Evolutionary conservation across 2,797 vertebrate species (phyloP).

Genomic region (Xenentodon cancila): DNA sequence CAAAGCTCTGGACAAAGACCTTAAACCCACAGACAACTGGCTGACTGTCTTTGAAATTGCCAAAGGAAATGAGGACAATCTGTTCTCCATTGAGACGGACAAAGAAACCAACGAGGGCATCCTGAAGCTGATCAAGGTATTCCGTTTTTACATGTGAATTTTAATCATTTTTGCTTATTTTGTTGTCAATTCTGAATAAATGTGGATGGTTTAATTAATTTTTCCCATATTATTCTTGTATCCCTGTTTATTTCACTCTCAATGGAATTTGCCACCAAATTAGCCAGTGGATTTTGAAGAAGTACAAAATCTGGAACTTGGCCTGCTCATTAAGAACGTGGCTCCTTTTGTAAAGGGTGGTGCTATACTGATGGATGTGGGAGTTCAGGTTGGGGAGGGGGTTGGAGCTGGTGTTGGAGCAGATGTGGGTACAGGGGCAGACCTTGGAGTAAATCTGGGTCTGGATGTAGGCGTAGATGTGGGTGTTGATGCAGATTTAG

Average conservation of each 20-base stretch:
- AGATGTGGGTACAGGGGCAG: conserved; percentile 52
- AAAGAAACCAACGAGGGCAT: conserved; percentile 89
- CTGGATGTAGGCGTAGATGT: background rate
- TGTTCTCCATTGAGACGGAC: conserved; percentile 90
- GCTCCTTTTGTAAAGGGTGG: conserved; percentile 86
- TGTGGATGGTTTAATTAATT: background rate
- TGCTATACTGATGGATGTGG: conserved; percentile 46
- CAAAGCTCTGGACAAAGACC: conserved; percentile 88
- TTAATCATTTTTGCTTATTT: background rate
- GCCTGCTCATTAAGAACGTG: conserved; percentile 86
- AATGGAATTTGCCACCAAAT: background rate
- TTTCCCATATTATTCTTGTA: too few species aligned
- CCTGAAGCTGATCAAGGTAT: conserved; percentile 91
- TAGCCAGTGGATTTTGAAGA: conserved; percentile 91
- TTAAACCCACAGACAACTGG: conserved; percentile 89
- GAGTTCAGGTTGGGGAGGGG: conserved; percentile 60
- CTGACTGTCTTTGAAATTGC: conserved; percentile 83
- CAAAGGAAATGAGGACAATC: conserved; percentile 86
- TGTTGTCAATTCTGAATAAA: too few species aligned
- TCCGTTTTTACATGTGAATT: background rate
- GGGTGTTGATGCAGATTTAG: background rate
- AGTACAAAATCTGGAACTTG: conserved; percentile 83
- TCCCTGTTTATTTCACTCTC: background rate
- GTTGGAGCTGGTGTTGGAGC: conserved; percentile 56
- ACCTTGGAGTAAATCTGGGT: rapidly evolving